Evolutionary conservation across 2,888 invertebrate genomes (phyloP), one percentile per base, ranked within the genome.

Genomic region (Apocheima hispidaria): DNA sequence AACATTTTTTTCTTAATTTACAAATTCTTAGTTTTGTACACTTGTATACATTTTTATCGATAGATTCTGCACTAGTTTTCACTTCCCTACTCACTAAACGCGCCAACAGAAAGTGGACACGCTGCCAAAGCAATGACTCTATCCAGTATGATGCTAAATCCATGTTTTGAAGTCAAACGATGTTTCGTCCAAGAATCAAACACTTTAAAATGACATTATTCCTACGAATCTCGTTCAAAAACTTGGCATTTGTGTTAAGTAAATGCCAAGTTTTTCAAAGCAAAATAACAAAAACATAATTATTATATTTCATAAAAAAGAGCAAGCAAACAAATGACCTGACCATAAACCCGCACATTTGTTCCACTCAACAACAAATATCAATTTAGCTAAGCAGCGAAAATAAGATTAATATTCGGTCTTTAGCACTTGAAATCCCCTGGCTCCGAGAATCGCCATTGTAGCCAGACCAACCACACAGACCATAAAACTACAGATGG

Each of bases 371-470:
- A 53, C 60, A 60, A 54, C 41, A 54, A 60, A 60, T 59, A 59
- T 46, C 44, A 54, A 52, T 56, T 56, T 49, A 21, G 54, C 50
- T 54, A 57, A 63, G 41, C 56, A 52, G 55, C 59, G 51, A 54
- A 61, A 63, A 63, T 63, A 60, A 58, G 53, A 63, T 65, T 63
- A 59, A 68, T 63, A 59, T 61, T 63, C 49, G 54, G 50, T 54
- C 41, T 52, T 59, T 59, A 59, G 57, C 59, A 61, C 30, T 64
- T 40, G 49, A 35, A 54, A 50, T 54, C 61, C 65, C 53, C 43
- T 63, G 51, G 50, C 38, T 20, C 49, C 41, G 60, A 64, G 35
- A 54, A 60, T 60, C 38, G 54, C 43, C 43, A 54, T 50, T 60
- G 54, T 54, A 54, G 21, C 41, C 20, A 28, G 23, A 40, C 23